A percentile compares a stretch with the other conserved stretches of the same genome.
Conservation (phyloP, 2,113 vertebrate species). For the Choloepus hoffmanni region DNA sequence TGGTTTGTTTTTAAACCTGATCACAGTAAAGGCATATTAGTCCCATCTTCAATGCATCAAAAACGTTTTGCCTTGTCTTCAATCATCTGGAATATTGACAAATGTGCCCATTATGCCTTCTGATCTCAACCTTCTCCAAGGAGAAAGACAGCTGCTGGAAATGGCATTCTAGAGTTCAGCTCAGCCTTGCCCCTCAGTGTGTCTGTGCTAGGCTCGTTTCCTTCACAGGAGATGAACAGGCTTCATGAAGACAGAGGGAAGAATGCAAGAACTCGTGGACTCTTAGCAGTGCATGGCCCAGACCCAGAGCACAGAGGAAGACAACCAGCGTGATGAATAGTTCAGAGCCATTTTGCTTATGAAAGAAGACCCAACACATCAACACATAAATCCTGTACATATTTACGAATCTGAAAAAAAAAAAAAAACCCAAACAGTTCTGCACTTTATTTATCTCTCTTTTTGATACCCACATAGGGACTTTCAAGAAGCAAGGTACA, state of each 20-base stretch:
- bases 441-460: neutral
- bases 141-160: neutral
- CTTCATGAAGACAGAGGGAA: neutral
- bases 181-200: neutral
- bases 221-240: neutral
- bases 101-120: neutral
- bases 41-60: neutral
- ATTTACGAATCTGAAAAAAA: neutral
- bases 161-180: neutral
- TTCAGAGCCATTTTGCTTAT: neutral
- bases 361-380: neutral
- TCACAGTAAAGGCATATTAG: neutral
- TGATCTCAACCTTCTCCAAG: neutral
- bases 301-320: neutral
- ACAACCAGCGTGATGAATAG: neutral
- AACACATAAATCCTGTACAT: neutral
- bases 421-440: neutral
- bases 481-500: slow-evolving; percentile 2
- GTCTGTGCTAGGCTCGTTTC: neutral
- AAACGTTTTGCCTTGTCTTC: neutral
- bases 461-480: neutral
- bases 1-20: slow-evolving; percentile 3
- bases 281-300: neutral
- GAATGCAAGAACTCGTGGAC: neutral
- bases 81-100: neutral